phyloP scores from a whole-genome alignment of 2,888 invertebrate genomes.

The Diachrysia chrysitis region DNA sequence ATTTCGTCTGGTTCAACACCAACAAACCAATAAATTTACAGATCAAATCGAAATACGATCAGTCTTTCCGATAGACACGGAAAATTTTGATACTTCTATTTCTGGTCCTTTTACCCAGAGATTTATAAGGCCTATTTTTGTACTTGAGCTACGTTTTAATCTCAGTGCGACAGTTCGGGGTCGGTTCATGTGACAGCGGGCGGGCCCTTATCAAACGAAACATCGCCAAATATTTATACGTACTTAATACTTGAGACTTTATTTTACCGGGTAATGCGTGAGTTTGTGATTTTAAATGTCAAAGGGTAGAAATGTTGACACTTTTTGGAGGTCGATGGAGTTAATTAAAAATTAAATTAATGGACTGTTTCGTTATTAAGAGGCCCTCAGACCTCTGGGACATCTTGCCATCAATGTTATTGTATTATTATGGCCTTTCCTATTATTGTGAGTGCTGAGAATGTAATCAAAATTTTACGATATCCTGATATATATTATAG shows the following conservation, averaged over 20 bases:
- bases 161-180: slow-evolving; percentile 52
- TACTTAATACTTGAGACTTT: slow-evolving; percentile 48
- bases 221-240: slow-evolving; percentile 45
- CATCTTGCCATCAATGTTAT: too few species aligned
- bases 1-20: not conserved
- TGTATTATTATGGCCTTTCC: slow-evolving; percentile 1
- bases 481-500: not conserved
- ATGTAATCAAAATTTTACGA: not conserved
- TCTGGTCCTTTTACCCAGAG: slow-evolving; percentile 32
- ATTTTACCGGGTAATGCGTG: slow-evolving; percentile 29
- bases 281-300: slow-evolving; percentile 37
- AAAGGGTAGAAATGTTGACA: slow-evolving; percentile 31
- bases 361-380: not conserved
- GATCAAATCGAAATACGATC: slow-evolving; percentile 30
- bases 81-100: slow-evolving; percentile 40
- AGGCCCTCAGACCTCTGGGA: not conserved
- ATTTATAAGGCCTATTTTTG: slow-evolving; percentile 38
- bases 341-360: slow-evolving; percentile 11
- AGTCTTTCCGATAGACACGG: slow-evolving; percentile 12
- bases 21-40: slow-evolving; percentile 28
- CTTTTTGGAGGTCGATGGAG: slow-evolving; percentile 14
- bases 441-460: not conserved
- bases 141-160: slow-evolving; percentile 52
- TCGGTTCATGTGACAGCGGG: slow-evolving; percentile 52
- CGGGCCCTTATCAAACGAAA: slow-evolving; percentile 50